phyloP scores from a whole-genome alignment of 2,113 vertebrate genomes.

The Gavia stellata region DNA sequence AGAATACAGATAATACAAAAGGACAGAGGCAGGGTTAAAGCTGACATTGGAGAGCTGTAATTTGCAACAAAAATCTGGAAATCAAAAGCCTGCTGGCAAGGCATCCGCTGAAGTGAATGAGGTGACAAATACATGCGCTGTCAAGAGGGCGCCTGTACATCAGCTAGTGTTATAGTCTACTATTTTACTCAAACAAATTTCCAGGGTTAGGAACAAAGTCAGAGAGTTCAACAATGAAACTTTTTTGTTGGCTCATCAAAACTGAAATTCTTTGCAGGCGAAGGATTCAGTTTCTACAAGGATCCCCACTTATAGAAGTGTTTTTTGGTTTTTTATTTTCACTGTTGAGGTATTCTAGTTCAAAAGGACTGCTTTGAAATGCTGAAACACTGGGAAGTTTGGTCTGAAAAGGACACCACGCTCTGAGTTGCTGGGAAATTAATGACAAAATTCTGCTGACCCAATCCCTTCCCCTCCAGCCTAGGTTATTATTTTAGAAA shows the following conservation, averaged over 20 bases:
- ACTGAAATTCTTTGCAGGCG: background rate
- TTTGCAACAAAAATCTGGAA: slow-evolving; percentile 31
- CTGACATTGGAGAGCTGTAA: background rate
- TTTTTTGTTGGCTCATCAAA: background rate
- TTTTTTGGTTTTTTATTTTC: background rate
- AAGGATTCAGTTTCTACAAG: background rate
- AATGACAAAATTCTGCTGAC: background rate
- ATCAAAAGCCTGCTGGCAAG: slow-evolving; percentile 13
- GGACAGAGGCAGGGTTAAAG: slow-evolving; percentile 3
- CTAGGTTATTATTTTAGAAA: background rate
- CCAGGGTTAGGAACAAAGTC: background rate
- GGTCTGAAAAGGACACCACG: background rate
- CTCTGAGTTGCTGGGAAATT: background rate
- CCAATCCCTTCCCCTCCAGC: background rate
- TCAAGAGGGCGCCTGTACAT: background rate
- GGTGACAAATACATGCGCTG: background rate
- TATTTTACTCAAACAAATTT: background rate
- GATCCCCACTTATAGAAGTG: background rate
- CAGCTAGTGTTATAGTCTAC: background rate
- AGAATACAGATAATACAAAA: background rate
- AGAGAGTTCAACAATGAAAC: background rate
- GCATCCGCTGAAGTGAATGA: background rate
- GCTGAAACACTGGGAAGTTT: background rate
- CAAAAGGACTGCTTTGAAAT: background rate
- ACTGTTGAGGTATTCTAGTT: background rate